Evolutionary conservation across 2,113 vertebrate genomes (phyloP).

Genomic region (Melanocharis versteri): DNA sequence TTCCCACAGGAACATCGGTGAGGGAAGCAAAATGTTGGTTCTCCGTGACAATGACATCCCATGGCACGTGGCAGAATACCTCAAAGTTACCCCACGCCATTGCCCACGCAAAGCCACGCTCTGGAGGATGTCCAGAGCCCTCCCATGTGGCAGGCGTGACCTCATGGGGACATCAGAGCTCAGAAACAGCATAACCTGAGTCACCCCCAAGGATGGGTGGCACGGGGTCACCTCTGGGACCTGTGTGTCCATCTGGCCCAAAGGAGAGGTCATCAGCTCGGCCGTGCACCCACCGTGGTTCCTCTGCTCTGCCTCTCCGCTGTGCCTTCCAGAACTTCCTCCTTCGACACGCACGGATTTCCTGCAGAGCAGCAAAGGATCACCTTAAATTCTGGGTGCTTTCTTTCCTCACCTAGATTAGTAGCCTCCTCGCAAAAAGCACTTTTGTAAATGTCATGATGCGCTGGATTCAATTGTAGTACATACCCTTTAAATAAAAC

Average conservation of each 20-base stretch:
- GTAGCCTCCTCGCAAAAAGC: background rate
- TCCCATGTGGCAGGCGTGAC: background rate
- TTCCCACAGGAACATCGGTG: background rate
- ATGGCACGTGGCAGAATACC: background rate
- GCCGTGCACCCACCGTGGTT: fast-evolving
- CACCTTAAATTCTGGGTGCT: background rate
- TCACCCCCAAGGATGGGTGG: background rate
- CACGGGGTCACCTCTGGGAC: background rate
- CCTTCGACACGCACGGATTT: background rate
- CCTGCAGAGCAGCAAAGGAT: background rate
- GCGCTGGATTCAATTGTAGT: conserved; percentile 26
- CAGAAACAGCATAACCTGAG: background rate
- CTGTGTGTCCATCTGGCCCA: background rate
- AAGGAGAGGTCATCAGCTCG: fast-evolving
- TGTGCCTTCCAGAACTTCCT: background rate
- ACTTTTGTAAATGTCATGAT: conserved; percentile 60
- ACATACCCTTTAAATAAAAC: conserved; percentile 56
- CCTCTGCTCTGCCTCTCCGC: background rate
- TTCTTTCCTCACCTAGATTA: background rate
- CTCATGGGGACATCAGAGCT: background rate
- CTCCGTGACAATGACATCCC: background rate
- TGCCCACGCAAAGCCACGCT: background rate
- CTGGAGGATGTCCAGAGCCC: background rate
- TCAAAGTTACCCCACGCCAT: background rate
- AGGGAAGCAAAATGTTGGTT: background rate